A percentile compares a stretch with the other conserved stretches of the same genome.
phyloP scores from a whole-genome alignment of 1,140 invertebrate species.

The Akabosia matsudoensis region DNA sequence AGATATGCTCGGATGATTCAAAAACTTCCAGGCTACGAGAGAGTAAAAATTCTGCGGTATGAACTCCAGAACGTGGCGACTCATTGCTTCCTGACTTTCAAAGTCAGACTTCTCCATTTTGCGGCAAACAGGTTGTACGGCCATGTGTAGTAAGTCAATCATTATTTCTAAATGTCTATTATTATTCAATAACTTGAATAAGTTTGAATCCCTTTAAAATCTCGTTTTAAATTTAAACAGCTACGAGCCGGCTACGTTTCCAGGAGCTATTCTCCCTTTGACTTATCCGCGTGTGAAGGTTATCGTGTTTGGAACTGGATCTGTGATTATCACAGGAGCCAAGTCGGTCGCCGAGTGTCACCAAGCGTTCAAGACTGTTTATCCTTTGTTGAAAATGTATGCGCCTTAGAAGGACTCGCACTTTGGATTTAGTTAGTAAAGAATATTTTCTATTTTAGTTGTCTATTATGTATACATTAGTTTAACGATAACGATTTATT shows the following conservation, averaged over 20 bases:
- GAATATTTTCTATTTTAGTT: too few relatives aligned
- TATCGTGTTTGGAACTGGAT: constrained; percentile 32
- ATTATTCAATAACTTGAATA: neutral
- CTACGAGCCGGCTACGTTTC: constrained; percentile 38
- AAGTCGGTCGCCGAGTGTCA: constrained; percentile 25
- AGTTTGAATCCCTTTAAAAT: neutral
- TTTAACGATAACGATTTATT: neutral
- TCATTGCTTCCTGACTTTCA: constrained; percentile 17
- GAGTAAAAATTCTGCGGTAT: constrained; percentile 23
- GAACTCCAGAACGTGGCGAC: constrained; percentile 38
- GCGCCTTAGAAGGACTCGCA: constrained; percentile 9
- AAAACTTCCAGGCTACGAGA: constrained; percentile 56
- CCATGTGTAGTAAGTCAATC: neutral
- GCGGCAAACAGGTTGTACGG: neutral
- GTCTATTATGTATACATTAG: too few relatives aligned
- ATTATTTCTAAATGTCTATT: too few relatives aligned
- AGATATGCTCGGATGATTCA: constrained; percentile 61
- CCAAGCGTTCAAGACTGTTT: constrained; percentile 26
- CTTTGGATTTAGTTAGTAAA: too few relatives aligned
- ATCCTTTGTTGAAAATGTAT: constrained; percentile 28
- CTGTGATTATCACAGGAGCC: constrained; percentile 37
- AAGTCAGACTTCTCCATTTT: constrained; percentile 20
- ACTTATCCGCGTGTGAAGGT: constrained; percentile 27
- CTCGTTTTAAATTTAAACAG: neutral
- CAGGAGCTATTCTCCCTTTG: constrained; percentile 29